A percentile compares a stretch with the other conserved stretches of the same genome.
Evolutionary conservation across 2,113 vertebrate species (phyloP).

Genomic region (Anhinga rufa): DNA sequence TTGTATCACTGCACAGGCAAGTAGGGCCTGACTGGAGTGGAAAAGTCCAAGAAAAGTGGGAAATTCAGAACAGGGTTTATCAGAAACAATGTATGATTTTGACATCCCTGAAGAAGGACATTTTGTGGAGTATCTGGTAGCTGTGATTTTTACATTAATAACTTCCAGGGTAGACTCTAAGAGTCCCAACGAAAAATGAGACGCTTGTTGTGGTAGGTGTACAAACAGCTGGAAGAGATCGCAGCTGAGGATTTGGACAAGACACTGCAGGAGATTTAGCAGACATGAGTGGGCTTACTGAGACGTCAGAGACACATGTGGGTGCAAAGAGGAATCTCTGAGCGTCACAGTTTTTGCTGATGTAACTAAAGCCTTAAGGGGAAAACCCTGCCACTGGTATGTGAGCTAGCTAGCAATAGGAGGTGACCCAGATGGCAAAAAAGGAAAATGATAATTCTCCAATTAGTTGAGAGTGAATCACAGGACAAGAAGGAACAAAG

Average conservation of each 20-base stretch:
- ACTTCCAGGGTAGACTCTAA: neutral
- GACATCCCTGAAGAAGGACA: neutral
- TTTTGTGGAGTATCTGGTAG: neutral
- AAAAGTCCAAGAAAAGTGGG: neutral
- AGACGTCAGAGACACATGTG: neutral
- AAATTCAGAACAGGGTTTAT: neutral
- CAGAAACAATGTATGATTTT: neutral
- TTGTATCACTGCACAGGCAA: neutral
- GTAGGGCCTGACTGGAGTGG: neutral
- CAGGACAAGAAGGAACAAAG: neutral
- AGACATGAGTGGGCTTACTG: neutral
- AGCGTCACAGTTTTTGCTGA: neutral
- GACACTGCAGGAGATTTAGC: neutral
- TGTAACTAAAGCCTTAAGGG: neutral
- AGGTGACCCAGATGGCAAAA: neutral
- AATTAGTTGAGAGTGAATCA: neutral
- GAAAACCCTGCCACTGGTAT: neutral
- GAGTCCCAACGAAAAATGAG: neutral
- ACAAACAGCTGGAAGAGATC: neutral
- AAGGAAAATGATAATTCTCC: neutral
- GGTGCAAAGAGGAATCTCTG: neutral
- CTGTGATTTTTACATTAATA: neutral
- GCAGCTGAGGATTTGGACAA: neutral
- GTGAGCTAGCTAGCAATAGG: neutral
- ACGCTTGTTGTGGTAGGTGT: neutral